Conservation (phyloP, 1,140 invertebrate species). For the Leptinotarsa lineolata region DNA sequence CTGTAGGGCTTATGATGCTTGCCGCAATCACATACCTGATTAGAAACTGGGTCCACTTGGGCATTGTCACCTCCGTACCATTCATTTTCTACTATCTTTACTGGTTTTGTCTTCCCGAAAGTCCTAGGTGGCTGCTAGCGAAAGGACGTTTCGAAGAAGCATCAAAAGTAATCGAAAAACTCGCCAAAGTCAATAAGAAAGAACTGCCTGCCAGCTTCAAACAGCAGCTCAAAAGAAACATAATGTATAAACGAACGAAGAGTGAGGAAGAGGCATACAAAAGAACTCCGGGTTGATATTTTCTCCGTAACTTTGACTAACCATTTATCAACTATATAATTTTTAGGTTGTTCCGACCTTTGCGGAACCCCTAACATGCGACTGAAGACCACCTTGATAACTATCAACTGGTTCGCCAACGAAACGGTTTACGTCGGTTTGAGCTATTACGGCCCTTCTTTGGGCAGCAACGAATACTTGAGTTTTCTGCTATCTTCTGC, state of each 20-base stretch:
- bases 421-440: conserved; percentile 85
- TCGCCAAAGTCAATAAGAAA: conserved; percentile 78
- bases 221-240: conserved; percentile 71
- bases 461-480: conserved; percentile 82
- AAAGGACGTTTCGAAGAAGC: conserved; percentile 80
- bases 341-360: conserved; percentile 70
- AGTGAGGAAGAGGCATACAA: conserved; percentile 66
- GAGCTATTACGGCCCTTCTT: conserved; percentile 83
- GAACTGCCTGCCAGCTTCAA: conserved; percentile 74
- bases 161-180: conserved; percentile 71
- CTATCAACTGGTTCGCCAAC: conserved; percentile 71
- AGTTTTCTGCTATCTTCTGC: conserved; percentile 83
- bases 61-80: conserved; percentile 79
- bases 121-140: conserved; percentile 82
- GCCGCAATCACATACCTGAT: conserved; percentile 81
- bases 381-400: conserved; percentile 70
- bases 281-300: conserved; percentile 51
- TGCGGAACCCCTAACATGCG: conserved; percentile 86
- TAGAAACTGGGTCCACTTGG: conserved; percentile 78
- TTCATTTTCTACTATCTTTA: conserved; percentile 84
- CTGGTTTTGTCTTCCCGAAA: conserved; percentile 84
- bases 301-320: neutral
- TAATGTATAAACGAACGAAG: conserved; percentile 67
- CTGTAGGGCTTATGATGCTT: conserved; percentile 79
- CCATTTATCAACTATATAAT: neutral